phyloP scores from a whole-genome alignment of 2,113 vertebrate species.

The Catagonus wagneri region DNA sequence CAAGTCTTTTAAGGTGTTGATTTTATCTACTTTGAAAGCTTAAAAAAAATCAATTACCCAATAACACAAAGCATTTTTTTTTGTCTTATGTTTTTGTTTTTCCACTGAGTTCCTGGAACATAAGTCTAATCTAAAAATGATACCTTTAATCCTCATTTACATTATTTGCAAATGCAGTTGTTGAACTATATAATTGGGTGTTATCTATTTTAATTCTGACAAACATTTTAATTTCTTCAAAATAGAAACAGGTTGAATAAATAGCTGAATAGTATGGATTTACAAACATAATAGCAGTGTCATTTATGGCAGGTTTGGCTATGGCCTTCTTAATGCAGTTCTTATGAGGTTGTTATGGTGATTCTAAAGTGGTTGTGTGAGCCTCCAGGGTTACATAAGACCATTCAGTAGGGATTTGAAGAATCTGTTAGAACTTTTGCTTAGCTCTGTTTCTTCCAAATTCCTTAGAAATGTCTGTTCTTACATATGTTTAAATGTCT shows the following conservation, averaged over 20 bases:
- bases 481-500: conserved; percentile 36
- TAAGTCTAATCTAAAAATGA: conserved; percentile 38
- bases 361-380: background rate
- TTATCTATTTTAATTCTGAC: conserved; percentile 25
- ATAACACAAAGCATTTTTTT: background rate
- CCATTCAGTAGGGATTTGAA: background rate
- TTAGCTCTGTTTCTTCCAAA: background rate
- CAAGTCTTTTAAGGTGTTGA: conserved; percentile 50
- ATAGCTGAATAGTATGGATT: background rate
- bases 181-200: background rate
- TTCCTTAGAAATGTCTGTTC: background rate
- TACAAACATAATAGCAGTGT: background rate
- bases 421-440: background rate
- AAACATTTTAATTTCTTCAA: conserved; percentile 22
- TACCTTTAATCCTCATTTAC: background rate
- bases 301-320: background rate
- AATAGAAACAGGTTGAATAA: conserved; percentile 19
- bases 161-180: conserved; percentile 12
- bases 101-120: background rate
- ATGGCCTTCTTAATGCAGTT: background rate
- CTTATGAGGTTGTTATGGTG: background rate
- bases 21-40: conserved; percentile 70
- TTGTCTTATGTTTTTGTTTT: background rate
- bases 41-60: background rate
- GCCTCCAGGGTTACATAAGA: background rate